Evolutionary conservation across 1,140 invertebrate genomes (phyloP).

Genomic region (Meloidogyne floridensis): DNA sequence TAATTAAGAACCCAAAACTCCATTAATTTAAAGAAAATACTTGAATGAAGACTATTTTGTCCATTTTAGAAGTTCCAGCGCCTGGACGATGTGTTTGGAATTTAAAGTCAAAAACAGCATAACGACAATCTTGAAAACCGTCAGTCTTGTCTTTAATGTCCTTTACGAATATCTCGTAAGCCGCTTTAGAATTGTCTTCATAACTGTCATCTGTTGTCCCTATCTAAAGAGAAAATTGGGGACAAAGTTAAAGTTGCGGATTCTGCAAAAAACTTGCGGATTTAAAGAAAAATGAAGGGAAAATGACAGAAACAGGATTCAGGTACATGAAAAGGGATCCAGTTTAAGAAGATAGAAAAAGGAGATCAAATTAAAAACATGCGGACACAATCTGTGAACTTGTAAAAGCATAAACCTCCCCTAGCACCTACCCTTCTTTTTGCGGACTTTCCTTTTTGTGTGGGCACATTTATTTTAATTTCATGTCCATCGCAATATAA

Average conservation of each 20-base stretch:
- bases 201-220: constrained; percentile 54
- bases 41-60: constrained; percentile 65
- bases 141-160: constrained; percentile 62
- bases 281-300: no score
- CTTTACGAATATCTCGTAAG: constrained; percentile 63
- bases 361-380: not conserved
- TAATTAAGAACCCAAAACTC: not conserved
- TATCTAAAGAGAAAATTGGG: constrained; percentile 25
- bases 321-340: no score
- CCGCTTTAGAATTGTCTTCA: constrained; percentile 64
- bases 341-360: not conserved
- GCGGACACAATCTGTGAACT: no score
- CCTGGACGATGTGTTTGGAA: constrained; percentile 62
- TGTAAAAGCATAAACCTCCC: no score
- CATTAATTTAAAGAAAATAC: constrained; percentile 23
- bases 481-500: no score
- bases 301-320: no score
- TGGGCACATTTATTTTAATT: no score
- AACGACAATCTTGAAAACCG: constrained; percentile 61
- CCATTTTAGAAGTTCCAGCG: constrained; percentile 65
- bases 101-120: constrained; percentile 66
- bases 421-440: no score
- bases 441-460: no score
- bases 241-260: no score
- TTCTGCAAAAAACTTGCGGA: no score